phyloP scores from a whole-genome alignment of 37 sponge, comb jelly and placozoan genomes.

The Eunapius fragilis region DNA sequence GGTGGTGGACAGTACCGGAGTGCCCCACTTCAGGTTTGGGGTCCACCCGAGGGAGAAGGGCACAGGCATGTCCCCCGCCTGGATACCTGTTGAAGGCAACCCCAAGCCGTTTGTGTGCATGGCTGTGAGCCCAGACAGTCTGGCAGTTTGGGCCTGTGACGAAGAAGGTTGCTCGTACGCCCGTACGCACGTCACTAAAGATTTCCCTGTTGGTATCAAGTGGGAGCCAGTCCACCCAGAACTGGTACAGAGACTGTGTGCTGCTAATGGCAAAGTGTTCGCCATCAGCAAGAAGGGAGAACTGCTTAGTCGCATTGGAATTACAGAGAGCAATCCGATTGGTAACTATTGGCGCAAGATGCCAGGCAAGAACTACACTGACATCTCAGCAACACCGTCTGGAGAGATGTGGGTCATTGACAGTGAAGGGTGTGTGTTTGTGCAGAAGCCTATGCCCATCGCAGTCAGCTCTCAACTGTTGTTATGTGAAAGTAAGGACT shows the following conservation, averaged over 20 bases:
- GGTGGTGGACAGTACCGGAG: conserved; percentile 79
- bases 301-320: conserved; percentile 76
- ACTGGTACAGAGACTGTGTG: conserved; percentile 55
- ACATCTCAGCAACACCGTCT: conserved; percentile 55
- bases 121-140: conserved; percentile 64
- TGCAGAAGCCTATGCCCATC: conserved; percentile 40
- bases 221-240: conserved; percentile 82
- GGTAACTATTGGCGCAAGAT: conserved; percentile 86
- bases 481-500: not conserved
- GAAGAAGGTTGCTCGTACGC: conserved; percentile 66
- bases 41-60: conserved; percentile 57
- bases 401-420: conserved; percentile 82
- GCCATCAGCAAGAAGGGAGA: conserved; percentile 64
- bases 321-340: conserved; percentile 59
- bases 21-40: conserved; percentile 82
- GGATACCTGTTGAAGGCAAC: conserved; percentile 69
- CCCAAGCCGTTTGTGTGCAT: conserved; percentile 51
- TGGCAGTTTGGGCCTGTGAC: conserved; percentile 88
- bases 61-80: conserved; percentile 80
- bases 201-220: conserved; percentile 77
- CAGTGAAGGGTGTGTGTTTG: conserved; percentile 50
- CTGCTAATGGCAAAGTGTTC: conserved; percentile 56
- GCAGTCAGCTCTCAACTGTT: conserved; percentile 4
- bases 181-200: conserved; percentile 67
- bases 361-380: conserved; percentile 64